These are phyloP conservation scores for Styela clava DNA, from an alignment of 23 tunicate genomes.

Conservation along the genomic window DNA sequence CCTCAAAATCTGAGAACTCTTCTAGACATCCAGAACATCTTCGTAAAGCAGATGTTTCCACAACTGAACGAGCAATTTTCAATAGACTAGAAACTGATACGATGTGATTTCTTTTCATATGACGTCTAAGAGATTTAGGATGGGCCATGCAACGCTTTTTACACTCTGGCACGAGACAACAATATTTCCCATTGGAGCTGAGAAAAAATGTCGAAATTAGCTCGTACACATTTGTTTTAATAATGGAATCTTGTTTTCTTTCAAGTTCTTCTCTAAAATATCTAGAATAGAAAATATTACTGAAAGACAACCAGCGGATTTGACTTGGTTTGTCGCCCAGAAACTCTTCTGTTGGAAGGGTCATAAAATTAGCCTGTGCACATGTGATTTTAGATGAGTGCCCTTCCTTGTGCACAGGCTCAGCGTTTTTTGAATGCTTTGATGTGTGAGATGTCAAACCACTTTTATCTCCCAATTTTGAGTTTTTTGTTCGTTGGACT, in stretches of 20 bases:
- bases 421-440: constrained; percentile 6
- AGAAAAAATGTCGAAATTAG: background rate
- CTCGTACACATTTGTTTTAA: background rate
- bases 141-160: background rate
- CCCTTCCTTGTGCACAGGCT: constrained; percentile 17
- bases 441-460: background rate
- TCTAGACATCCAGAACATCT: background rate
- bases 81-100: background rate
- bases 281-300: background rate
- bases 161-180: background rate
- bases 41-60: background rate
- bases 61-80: background rate
- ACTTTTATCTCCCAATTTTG: background rate
- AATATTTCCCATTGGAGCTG: background rate
- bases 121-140: background rate
- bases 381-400: background rate
- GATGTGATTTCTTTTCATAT: background rate
- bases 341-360: background rate
- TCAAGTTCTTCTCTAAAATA: background rate
- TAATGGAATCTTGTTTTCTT: background rate
- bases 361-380: background rate
- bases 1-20: background rate
- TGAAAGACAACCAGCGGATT: background rate
- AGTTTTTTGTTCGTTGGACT: background rate
- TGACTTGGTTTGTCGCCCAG: background rate